Evolutionary conservation across 2,113 vertebrate species (phyloP), one percentile per base, ranked within the genome.

Genomic region (Kobus ellipsiprymnus): DNA sequence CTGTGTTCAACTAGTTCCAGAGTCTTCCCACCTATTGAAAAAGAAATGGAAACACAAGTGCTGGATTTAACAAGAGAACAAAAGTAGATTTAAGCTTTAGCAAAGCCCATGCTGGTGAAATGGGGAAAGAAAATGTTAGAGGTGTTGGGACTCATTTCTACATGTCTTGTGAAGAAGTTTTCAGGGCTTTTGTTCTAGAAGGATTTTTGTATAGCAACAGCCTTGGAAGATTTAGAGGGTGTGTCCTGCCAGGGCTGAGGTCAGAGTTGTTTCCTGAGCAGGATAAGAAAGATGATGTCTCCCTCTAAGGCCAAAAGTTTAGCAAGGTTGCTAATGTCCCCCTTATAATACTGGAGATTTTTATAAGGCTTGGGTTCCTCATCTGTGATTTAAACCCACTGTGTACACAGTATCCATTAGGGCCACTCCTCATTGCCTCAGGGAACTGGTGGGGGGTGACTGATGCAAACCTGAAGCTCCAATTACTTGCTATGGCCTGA

Each of bases 61-160:
- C 40, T 84, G 3, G 30, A 64, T 84, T 74, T n/a, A 85, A 67
- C 30, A 54, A 67, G 3, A 88, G 17, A 88, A 88, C 8, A 84
- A 89, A 93, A 81, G 21, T 78, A 57, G 29, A 52, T 71, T 80
- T 93, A 87, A n/a, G 16, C 25, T 29, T 85, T 88, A 90, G 46
- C 15, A 87, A 94, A 94, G 46, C 1, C 7, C 83, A 77, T 23
- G 17, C 25, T 85, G 11, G 10, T 74, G 55, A 78, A 92, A 94
- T 11, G 6, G 7, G 3, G 4, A 85, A 89, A 54, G 46, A 78
- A 92, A 57, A 14, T 16, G 1, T 84, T 77, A 89, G 33, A 50
- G 14, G 48, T 10, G 0, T 25, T 33, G 21, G 78, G 30, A 89
- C 60, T 91, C 48, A 81, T 46, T 90, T 93, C n/a, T 95, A 25